These are phyloP conservation scores for Dascillus cervinus DNA, from an alignment of 2,888 invertebrate genomes.

Conservation along the genomic window DNA sequence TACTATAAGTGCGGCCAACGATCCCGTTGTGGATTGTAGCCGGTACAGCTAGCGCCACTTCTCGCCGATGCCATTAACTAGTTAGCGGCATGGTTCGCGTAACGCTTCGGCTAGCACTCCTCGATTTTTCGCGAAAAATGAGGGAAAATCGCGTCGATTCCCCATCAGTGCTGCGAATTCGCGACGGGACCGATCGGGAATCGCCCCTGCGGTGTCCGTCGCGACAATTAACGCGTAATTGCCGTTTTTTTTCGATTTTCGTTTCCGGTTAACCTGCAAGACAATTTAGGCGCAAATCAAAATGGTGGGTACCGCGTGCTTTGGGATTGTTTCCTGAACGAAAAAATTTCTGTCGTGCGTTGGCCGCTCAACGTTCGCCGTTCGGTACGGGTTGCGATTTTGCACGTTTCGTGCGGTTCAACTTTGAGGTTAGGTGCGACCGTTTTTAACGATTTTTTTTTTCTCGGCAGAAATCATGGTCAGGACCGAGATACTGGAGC, in stretches of 20 bases:
- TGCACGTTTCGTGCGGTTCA: too few relatives aligned
- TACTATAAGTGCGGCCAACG: constrained; percentile 42
- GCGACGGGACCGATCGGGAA: constrained; percentile 5
- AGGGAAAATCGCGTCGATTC: constrained; percentile 14
- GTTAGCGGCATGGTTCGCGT: constrained; percentile 29
- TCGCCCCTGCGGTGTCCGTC: constrained; percentile 2
- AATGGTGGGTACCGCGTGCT: constrained; percentile 44
- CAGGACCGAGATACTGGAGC: constrained; percentile 56
- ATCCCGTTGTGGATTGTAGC: constrained; percentile 25
- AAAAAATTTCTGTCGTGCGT: too few relatives aligned
- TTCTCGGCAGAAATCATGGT: constrained; percentile 51
- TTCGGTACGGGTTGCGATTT: too few relatives aligned
- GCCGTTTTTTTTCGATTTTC: too few relatives aligned
- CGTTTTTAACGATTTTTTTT: constrained; percentile 10
- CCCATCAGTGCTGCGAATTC: constrained; percentile 6
- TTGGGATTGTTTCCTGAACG: constrained; percentile 16
- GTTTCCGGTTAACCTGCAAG: constrained; percentile 43
- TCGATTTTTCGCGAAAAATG: constrained; percentile 27
- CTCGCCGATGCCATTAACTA: constrained; percentile 31
- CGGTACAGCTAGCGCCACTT: constrained; percentile 26
- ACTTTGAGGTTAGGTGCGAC: constrained; percentile 6
- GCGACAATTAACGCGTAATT: constrained; percentile 16
- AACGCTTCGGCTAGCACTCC: constrained; percentile 18
- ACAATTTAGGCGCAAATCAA: constrained; percentile 35
- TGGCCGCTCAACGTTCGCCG: too few relatives aligned